Conservation (phyloP, 2,888 invertebrate species). For the Drosophila multiciliata region DNA sequence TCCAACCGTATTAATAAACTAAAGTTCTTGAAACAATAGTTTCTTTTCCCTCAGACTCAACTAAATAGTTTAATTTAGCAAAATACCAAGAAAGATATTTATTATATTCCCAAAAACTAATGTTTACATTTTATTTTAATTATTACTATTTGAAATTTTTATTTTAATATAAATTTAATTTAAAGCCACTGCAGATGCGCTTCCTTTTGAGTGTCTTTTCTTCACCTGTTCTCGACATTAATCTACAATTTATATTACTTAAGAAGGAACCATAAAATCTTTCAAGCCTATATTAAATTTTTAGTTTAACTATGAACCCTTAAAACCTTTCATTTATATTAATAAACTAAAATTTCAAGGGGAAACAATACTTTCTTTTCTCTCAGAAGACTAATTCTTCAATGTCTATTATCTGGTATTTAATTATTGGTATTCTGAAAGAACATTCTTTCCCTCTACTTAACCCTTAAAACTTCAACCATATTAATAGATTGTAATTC, state of each 20-base stretch:
- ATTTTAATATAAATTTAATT: neutral
- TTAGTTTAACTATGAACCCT: neutral
- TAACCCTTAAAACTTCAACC: too few species aligned
- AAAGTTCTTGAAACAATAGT: slow-evolving; percentile 15
- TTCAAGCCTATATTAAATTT: neutral
- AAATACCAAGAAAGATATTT: neutral
- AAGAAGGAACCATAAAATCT: neutral
- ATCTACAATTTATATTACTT: slow-evolving; percentile 15
- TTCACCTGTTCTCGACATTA: neutral
- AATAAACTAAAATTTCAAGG: slow-evolving; percentile 43
- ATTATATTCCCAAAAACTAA: too few species aligned
- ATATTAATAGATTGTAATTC: too few species aligned
- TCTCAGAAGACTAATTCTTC: neutral
- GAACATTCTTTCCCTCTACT: neutral
- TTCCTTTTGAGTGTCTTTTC: neutral
- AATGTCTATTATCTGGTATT: neutral
- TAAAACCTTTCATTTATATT: slow-evolving; percentile 15
- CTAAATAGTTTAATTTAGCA: neutral
- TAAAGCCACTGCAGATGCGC: neutral
- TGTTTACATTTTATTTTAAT: too few species aligned
- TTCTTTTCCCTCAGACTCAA: neutral
- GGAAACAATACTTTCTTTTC: neutral
- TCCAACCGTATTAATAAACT: slow-evolving; percentile 43
- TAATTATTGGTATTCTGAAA: neutral
- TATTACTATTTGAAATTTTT: neutral